Percentiles rank a stretch among this genome's conserved stretches.
These are phyloP conservation scores for Polietes domitor DNA, from an alignment of 2,888 invertebrate genomes.

Conservation along the genomic window DNA sequence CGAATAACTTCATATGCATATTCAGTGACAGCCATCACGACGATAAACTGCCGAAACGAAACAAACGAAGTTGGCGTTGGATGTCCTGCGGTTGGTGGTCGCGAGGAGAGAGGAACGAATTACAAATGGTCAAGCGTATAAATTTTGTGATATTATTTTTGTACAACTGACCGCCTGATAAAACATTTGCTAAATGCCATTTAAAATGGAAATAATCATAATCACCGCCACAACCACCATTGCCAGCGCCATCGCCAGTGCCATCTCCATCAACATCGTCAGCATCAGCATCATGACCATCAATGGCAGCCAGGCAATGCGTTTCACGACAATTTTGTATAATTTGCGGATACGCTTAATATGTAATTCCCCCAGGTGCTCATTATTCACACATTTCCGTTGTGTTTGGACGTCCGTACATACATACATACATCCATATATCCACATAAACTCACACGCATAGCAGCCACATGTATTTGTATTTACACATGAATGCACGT, in stretches of 20 bases:
- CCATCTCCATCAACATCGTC: constrained; percentile 6
- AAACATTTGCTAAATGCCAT: constrained; percentile 65
- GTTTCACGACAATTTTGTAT: constrained; percentile 67
- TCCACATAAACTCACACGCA: neutral
- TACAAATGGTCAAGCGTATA: constrained; percentile 27
- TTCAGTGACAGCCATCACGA: constrained; percentile 18
- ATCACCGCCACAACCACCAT: constrained; percentile 40
- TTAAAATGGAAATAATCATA: constrained; percentile 62
- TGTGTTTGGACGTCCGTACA: constrained; percentile 24
- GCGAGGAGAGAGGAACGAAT: constrained; percentile 23
- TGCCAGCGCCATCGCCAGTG: constrained; percentile 36
- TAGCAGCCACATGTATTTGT: neutral
- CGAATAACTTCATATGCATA: constrained; percentile 24
- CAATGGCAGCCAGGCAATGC: constrained; percentile 40
- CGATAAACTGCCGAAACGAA: constrained; percentile 22
- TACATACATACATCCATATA: neutral
- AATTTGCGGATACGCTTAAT: constrained; percentile 67
- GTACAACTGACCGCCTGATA: constrained; percentile 58
- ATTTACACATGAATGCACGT: neutral
- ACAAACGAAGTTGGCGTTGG: neutral
- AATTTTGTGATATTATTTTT: constrained; percentile 21
- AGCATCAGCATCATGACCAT: constrained; percentile 12
- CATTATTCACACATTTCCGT: constrained; percentile 64
- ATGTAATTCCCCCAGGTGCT: constrained; percentile 64
- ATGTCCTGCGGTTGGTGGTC: neutral